Percentiles rank a stretch among this genome's conserved stretches.
Evolutionary conservation across 1,140 invertebrate genomes (phyloP).

Genomic region (Sycophila sp.): DNA sequence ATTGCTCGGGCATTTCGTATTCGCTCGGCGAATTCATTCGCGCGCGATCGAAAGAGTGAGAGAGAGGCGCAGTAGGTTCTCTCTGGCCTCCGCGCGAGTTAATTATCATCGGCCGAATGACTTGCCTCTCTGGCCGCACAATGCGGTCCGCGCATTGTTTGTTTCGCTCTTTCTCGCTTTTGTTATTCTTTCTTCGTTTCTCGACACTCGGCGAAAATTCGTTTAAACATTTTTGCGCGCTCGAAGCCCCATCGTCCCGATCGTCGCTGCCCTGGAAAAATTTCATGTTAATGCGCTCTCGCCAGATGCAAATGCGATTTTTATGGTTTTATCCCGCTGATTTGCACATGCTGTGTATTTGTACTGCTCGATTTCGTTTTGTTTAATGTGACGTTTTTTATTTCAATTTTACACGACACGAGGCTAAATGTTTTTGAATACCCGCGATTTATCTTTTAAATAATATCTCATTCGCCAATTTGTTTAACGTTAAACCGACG

Average conservation of each 20-base stretch:
- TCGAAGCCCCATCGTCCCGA: no score
- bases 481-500: no score
- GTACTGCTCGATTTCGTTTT: neutral
- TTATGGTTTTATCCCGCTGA: neutral
- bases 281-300: conserved; percentile 33
- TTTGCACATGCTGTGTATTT: neutral
- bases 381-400: no score
- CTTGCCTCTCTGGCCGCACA: conserved; percentile 7
- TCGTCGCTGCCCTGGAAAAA: conserved; percentile 4
- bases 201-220: neutral
- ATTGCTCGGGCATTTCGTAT: conserved; percentile 41
- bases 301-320: conserved; percentile 30
- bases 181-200: conserved; percentile 22
- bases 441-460: no score
- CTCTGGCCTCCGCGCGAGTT: conserved; percentile 48
- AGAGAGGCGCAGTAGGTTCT: no score
- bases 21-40: conserved; percentile 38
- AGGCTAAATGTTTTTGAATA: no score
- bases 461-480: no score
- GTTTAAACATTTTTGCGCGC: conserved; percentile 21
- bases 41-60: no score
- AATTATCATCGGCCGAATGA: conserved; percentile 49
- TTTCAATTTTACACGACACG: no score
- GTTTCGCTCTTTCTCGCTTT: conserved; percentile 1
- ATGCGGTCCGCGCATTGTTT: neutral